Conservation (phyloP, 2,797 vertebrate genomes). For the Megaceryle alcyon region DNA sequence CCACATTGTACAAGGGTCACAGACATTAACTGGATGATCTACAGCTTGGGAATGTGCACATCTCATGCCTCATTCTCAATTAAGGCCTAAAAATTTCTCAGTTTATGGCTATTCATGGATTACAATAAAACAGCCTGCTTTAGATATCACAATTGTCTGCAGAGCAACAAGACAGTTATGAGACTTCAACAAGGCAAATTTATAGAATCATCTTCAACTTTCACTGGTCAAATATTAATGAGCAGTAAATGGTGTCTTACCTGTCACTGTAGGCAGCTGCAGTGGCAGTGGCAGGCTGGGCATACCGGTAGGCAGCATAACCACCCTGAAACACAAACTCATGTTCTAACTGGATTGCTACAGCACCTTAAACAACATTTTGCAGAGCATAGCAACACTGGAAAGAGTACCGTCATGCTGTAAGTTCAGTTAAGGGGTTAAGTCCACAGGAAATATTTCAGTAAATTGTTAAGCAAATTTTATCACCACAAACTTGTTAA, state of each 20-base stretch:
- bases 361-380: background rate
- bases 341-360: conserved; percentile 51
- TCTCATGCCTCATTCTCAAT: conserved; percentile 38
- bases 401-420: background rate
- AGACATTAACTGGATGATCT: background rate
- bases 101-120: conserved; percentile 52
- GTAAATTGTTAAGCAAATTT: background rate
- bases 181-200: conserved; percentile 64
- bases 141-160: conserved; percentile 48
- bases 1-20: background rate
- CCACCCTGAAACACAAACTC: conserved; percentile 87
- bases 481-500: background rate
- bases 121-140: conserved; percentile 50
- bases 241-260: conserved; percentile 79
- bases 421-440: background rate
- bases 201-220: conserved; percentile 20
- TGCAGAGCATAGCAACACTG: background rate
- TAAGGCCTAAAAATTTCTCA: conserved; percentile 18
- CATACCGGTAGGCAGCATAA: conserved; percentile 96
- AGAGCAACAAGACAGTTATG: conserved; percentile 71
- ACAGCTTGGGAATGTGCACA: background rate
- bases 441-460: background rate
- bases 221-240: conserved; percentile 20
- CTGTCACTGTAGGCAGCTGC: conserved; percentile 98
- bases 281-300: conserved; percentile 94